Evolutionary conservation across 2,888 invertebrate species (phyloP), one percentile per base, ranked within the genome.

Genomic region (Hyposoter didymator): DNA sequence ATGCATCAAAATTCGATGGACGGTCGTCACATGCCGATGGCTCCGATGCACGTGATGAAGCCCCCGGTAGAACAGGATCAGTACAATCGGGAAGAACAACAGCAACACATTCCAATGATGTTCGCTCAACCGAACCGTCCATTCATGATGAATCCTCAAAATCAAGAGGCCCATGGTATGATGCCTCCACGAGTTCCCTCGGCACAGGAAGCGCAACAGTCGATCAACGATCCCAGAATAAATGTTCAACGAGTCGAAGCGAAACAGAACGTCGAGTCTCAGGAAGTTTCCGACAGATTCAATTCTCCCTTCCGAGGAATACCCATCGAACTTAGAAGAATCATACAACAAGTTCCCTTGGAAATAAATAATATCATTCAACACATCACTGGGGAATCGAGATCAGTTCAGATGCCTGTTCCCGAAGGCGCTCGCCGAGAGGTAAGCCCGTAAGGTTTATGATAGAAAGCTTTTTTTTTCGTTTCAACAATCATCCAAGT

Each of bases 1-100:
- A 88, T 94, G 86, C 92, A 94, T 39, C 95, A 94, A 83, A 94
- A 95, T 84, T 95, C 95, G 10, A 91, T 93, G 84, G 95, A 95
- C 69, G 91, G 95, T 22, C 94, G 94, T 88, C 95, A 94, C 64
- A 94, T 95, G 90, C 94, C 95, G 55, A 94, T 95, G 90, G 95
- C 95, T 88, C 95, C 95, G 14, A 94, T 96, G 92, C 95, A 95
- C 87, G 94, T 94, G 74, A 94, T 95, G 93, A 93, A 94, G 84
- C 94, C 95, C 79, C 94, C 94, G 32, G 93, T 94, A 91, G 94
- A 94, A 49, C 89, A 92, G 82, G 91, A 91, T 49, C 90, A 87
- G 69, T 85, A 67, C n/a, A 87, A 86, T 72, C 89, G 88, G 67
- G 89, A 89, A 82, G 89, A 89, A 90, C 94, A 94, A 89, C 94